phyloP scores from a whole-genome alignment of 2,888 invertebrate genomes.

The Celastrina argiolus region DNA sequence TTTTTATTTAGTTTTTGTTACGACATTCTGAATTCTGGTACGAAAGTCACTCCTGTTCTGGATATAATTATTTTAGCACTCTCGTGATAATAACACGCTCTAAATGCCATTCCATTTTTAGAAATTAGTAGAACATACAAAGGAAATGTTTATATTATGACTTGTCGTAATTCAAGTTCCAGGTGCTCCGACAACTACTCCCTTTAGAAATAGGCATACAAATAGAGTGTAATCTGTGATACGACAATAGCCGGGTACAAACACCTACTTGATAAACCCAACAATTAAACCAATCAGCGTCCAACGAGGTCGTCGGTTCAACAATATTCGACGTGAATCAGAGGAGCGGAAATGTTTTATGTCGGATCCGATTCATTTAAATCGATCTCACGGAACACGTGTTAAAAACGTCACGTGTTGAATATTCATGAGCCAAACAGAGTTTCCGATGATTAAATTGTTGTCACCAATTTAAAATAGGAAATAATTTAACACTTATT shows the following conservation, averaged over 20 bases:
- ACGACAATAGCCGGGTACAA: not conserved
- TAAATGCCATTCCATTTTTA: no score
- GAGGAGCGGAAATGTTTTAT: constrained; percentile 21
- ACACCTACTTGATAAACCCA: not conserved
- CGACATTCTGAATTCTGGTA: no score
- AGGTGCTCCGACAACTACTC: not conserved
- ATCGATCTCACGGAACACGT: constrained; percentile 13
- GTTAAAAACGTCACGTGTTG: not conserved
- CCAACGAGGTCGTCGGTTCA: not conserved
- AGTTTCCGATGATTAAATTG: constrained; percentile 15
- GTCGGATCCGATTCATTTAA: constrained; percentile 17
- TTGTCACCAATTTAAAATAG: not conserved
- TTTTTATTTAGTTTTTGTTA: no score
- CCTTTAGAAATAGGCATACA: not conserved
- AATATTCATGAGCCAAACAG: constrained; percentile 10
- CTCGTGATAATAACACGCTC: no score
- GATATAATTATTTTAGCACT: no score
- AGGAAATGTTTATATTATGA: no score
- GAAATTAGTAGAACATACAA: no score
- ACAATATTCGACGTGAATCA: constrained; percentile 22
- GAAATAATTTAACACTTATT: no score
- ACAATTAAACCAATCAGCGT: constrained; percentile 18
- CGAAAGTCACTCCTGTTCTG: no score
- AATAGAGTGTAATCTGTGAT: not conserved
- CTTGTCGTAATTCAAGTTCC: not conserved